phyloP scores from a whole-genome alignment of 2,113 vertebrate species.

The Chaenocephalus aceratus region DNA sequence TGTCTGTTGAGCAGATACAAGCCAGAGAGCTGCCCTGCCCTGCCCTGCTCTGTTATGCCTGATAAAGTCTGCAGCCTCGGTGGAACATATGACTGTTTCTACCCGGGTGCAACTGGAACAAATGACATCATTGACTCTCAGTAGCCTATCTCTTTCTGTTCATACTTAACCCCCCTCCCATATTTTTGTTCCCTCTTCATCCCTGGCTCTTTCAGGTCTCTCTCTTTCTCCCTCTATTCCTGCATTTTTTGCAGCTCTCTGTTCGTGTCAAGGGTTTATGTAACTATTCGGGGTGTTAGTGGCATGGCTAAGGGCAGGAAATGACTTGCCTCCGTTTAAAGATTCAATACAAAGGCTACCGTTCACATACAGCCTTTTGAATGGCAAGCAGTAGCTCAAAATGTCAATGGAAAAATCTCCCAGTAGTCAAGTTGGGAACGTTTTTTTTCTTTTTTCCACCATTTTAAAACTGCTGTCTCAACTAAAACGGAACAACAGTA shows the following conservation, averaged over 20 bases:
- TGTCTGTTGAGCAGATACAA: conserved; percentile 68
- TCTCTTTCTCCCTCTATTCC: conserved; percentile 24
- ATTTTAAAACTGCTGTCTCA: conserved; percentile 32
- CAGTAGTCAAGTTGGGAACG: conserved; percentile 42
- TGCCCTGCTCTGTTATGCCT: conserved; percentile 70
- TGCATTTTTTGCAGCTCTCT: conserved; percentile 37
- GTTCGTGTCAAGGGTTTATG: conserved; percentile 56
- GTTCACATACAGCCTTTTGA: conserved; percentile 62
- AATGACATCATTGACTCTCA: conserved; percentile 79
- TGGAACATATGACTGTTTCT: conserved; percentile 76
- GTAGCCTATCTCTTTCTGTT: conserved; percentile 68
- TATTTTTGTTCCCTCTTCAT: conserved; percentile 26
- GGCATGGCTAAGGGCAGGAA: conserved; percentile 65
- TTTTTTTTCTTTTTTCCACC: conserved; percentile 28
- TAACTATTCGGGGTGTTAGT: conserved; percentile 62
- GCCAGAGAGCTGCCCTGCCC: conserved; percentile 60
- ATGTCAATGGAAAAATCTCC: conserved; percentile 65
- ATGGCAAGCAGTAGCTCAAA: conserved; percentile 51
- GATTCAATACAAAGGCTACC: conserved; percentile 59
- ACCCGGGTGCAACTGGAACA: conserved; percentile 77
- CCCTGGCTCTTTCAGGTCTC: conserved; percentile 23
- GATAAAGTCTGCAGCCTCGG: conserved; percentile 69
- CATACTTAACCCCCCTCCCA: conserved; percentile 12
- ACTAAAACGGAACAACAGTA: conserved; percentile 37
- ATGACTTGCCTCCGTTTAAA: conserved; percentile 67